Percentiles rank a stretch among this genome's conserved stretches.
These are phyloP conservation scores for Parasteatoda lunata DNA, from an alignment of 2,888 invertebrate species.

Conservation along the genomic window DNA sequence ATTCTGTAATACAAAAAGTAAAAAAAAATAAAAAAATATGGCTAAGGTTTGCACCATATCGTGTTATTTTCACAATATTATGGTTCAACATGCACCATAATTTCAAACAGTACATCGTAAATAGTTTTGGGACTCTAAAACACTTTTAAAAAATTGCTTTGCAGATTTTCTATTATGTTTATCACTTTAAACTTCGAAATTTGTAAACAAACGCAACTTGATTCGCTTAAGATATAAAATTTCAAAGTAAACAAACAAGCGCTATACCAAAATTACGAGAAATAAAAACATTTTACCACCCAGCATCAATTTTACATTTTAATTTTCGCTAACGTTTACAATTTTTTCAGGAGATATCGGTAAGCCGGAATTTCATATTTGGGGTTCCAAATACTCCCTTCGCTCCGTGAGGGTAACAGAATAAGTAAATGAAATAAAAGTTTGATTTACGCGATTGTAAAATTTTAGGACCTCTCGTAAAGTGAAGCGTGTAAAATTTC, in stretches of 20 bases:
- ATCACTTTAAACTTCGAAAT: no score
- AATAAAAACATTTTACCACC: slow-evolving; percentile 40
- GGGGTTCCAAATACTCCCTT: not conserved
- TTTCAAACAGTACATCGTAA: no score
- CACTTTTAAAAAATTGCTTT: no score
- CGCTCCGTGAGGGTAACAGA: slow-evolving; percentile 11
- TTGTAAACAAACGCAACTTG: not conserved
- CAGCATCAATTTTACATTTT: slow-evolving; percentile 53
- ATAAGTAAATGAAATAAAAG: slow-evolving; percentile 62
- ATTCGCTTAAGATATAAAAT: slow-evolving; percentile 2
- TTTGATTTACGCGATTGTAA: slow-evolving; percentile 60
- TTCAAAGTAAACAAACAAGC: not conserved
- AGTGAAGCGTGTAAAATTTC: slow-evolving; percentile 22
- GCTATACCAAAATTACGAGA: slow-evolving; percentile 17
- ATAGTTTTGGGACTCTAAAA: no score
- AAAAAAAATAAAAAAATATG: no score
- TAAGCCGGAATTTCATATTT: slow-evolving; percentile 4
- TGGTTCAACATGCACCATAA: no score
- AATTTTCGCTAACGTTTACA: slow-evolving; percentile 53
- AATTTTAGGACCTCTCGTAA: slow-evolving; percentile 52
- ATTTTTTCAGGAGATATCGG: slow-evolving; percentile 11
- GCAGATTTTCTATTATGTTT: no score
- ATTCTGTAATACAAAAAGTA: no score
- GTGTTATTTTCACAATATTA: no score
- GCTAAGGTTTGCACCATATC: no score